Evolutionary conservation across 2,113 vertebrate genomes (phyloP), one percentile per base, ranked within the genome.

Genomic region (Mesocricetus auratus): DNA sequence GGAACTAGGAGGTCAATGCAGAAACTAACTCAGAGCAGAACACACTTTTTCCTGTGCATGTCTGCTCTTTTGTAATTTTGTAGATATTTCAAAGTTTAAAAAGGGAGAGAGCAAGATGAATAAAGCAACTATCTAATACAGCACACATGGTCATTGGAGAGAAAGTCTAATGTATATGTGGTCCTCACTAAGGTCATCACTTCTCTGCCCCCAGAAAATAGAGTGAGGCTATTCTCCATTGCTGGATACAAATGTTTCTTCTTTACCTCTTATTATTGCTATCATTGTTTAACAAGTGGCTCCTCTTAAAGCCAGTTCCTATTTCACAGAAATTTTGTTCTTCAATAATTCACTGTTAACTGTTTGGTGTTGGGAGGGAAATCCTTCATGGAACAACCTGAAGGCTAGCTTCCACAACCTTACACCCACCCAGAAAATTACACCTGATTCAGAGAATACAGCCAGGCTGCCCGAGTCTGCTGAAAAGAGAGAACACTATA

Each of bases 291-390:
- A 31, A 71, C 86, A 91, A 85, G 36, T 82, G 68, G 64, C 56
- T 93, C 58, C 26, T 96, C 62, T 94, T 64, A 68, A 93, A 95
- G 94, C 19, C 83, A 94, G 77, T 74, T 87, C 91, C 93, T 86
- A 97, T 97, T 97, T 97, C 96, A 98, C 69, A 97, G 92, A 97
- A 97, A 97, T 96, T 89, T 79, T 95, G 33, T 77, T 16, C 39
- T 97, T 95, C 71, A 92, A 78, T 75, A 85, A 88, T 58, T 96
- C 75, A 74, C 42, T 71, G 69, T 58, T 77, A 81, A 96, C 95
- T 90, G 78, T 82, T 71, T 91, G 74, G 31, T 68, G 53, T 79
- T 89, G 12, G 69, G 33, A 53, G 24, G 62, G 75, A 15, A n/a
- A 31, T 60, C 33, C 29, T 79, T 74, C 64, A 19, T 24, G 13